These are phyloP conservation scores for Cryptomyrus ogoouensis DNA, from an alignment of 2,113 vertebrate species.

Conservation along the genomic window DNA sequence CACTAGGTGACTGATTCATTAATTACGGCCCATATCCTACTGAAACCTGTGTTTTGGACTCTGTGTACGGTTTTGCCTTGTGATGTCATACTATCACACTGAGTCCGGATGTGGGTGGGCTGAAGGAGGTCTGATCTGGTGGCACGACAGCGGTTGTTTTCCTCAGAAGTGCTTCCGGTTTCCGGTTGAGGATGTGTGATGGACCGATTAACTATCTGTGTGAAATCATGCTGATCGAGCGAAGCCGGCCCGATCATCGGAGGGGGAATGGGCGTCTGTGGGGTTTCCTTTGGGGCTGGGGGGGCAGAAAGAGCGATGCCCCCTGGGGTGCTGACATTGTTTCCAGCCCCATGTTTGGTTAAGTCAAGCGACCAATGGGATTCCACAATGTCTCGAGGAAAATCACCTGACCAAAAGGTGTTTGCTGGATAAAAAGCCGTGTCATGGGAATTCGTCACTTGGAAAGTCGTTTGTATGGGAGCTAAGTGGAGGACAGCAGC, in stretches of 20 bases:
- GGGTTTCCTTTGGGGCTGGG: neutral
- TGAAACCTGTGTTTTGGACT: neutral
- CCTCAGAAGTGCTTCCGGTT: neutral
- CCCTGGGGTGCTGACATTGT: neutral
- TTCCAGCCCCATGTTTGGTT: neutral
- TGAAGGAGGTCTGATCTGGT: neutral
- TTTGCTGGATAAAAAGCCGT: neutral
- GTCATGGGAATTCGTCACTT: neutral
- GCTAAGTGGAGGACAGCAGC: neutral
- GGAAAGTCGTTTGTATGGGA: neutral
- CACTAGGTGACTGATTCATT: neutral
- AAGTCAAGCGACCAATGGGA: neutral
- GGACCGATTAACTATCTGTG: neutral
- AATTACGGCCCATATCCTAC: neutral
- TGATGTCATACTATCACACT: neutral
- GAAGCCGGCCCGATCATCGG: conserved; percentile 9
- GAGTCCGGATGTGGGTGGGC: neutral
- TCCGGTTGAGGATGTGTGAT: neutral
- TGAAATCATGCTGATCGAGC: neutral
- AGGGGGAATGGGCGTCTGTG: neutral
- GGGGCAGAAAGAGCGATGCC: neutral
- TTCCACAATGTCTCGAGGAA: neutral
- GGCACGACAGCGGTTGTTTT: neutral
- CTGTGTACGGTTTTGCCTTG: neutral
- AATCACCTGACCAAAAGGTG: neutral